Evolutionary conservation across 2,888 invertebrate genomes (phyloP), one percentile per base, ranked within the genome.

Genomic region (Drosophila siamana): DNA sequence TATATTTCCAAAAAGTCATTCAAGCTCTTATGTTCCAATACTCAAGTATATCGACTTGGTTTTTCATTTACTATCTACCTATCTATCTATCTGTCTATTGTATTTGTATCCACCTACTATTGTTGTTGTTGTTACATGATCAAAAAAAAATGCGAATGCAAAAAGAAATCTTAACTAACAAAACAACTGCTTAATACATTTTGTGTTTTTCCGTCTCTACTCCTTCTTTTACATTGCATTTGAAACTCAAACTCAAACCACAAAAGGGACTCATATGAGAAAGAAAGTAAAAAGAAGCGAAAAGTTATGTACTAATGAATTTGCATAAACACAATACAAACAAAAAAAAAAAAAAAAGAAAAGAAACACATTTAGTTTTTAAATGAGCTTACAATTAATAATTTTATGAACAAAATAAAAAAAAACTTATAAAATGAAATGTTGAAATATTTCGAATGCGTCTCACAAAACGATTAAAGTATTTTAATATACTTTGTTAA

Each of bases 241-340:
- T 86, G 46, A 63, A 74, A 74, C 74, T 74, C 41, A 67, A 51
- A 62, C 38, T 56, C 11, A 52, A 50, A 85, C 83, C 75, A 86
- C 87, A 86, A 88, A 90, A 90, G 91, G 85, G 85, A 90, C 80
- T 90, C 90, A 82, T 88, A 90, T 87, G 90, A 91, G 86, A 90
- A 90, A 89, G 89, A 90, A 90, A 90, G 89, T 89, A 91, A 90
- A 89, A 90, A 89, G 86, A 90, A 90, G 84, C 88, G 80, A 87
- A 90, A 88, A 87, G 84, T 89, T 89, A 82, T 80, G 86, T 87
- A 89, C 80, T 82, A 84, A 54, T 54, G 70, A 81, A 74, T 68
- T 68, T 74, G 63, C 72, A 65, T 62, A 74, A 15, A 50, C 11
- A 44, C 47, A 44, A 4, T 6, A 26, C 26, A 26, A 26, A 4